Evolutionary conservation across 2,113 vertebrate genomes (phyloP).

Genomic region (Blennius ocellaris): DNA sequence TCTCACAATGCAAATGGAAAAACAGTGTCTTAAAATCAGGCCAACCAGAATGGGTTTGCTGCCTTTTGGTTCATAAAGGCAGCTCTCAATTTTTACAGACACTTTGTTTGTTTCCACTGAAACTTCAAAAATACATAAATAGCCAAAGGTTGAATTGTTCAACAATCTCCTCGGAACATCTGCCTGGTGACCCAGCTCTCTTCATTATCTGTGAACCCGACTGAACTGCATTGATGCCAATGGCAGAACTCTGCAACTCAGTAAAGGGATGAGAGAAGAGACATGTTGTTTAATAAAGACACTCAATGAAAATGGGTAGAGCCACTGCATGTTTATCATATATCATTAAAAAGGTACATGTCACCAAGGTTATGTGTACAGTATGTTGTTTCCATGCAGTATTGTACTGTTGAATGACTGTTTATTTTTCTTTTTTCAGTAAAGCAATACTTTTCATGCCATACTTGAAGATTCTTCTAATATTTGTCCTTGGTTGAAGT

Average conservation of each 20-base stretch:
- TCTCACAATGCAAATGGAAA: no score
- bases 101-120: neutral
- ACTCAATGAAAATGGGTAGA: no score
- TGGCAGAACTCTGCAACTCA: neutral
- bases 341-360: neutral
- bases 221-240: neutral
- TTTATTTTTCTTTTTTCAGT: no score
- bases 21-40: no score
- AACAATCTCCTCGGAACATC: constrained; percentile 5
- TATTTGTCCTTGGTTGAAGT: no score
- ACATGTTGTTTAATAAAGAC: neutral
- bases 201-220: neutral
- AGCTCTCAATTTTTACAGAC: no score
- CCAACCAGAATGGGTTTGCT: no score
- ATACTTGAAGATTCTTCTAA: no score
- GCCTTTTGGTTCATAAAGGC: no score
- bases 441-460: no score
- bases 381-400: neutral
- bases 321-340: neutral
- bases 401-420: no score
- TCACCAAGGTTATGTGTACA: neutral
- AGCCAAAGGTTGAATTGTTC: neutral
- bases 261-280: neutral
- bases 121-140: neutral
- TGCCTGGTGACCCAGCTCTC: neutral